A percentile compares a stretch with the other conserved stretches of the same genome.
Conservation (phyloP, 2,888 invertebrate genomes). For the Cordilura impudica region DNA sequence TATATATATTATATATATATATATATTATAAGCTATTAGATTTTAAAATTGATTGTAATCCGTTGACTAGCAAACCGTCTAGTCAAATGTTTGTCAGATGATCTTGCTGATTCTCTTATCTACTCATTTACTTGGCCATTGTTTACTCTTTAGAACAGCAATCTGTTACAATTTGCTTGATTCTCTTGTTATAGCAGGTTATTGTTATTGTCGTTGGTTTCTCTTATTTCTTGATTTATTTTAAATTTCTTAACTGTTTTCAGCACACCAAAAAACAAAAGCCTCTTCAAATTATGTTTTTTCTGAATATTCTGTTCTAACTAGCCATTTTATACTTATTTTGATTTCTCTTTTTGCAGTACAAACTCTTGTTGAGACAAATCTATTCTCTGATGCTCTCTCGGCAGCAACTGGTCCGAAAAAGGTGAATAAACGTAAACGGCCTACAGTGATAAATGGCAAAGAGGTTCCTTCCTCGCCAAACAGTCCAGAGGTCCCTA, state of each 20-base stretch:
- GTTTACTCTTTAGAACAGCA: too few species aligned
- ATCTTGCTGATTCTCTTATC: too few species aligned
- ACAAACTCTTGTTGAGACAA: conserved; percentile 90
- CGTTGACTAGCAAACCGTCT: too few species aligned
- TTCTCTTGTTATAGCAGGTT: not conserved
- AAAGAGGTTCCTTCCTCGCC: conserved; percentile 83
- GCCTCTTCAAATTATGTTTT: conserved; percentile 45
- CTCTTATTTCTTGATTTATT: not conserved
- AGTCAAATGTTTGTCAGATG: too few species aligned
- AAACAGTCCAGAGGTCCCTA: conserved; percentile 78
- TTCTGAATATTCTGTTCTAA: conserved; percentile 1
- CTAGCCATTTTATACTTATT: conserved; percentile 3
- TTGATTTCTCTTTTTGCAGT: conserved; percentile 79
- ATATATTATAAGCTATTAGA: too few species aligned
- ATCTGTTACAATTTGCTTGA: too few species aligned
- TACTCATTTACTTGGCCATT: too few species aligned
- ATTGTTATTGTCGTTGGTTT: not conserved
- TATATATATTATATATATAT: too few species aligned
- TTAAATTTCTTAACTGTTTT: conserved; percentile 10
- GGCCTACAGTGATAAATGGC: conserved; percentile 79
- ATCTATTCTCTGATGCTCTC: conserved; percentile 95
- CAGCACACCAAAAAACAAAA: conserved; percentile 48
- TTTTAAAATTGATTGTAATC: too few species aligned
- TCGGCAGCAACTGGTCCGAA: conserved; percentile 85
- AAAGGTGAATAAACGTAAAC: conserved; percentile 88